These are phyloP conservation scores for Virgularia gustaviana DNA, from an alignment of 92 coral and sea anemone genomes.

Conservation along the genomic window DNA sequence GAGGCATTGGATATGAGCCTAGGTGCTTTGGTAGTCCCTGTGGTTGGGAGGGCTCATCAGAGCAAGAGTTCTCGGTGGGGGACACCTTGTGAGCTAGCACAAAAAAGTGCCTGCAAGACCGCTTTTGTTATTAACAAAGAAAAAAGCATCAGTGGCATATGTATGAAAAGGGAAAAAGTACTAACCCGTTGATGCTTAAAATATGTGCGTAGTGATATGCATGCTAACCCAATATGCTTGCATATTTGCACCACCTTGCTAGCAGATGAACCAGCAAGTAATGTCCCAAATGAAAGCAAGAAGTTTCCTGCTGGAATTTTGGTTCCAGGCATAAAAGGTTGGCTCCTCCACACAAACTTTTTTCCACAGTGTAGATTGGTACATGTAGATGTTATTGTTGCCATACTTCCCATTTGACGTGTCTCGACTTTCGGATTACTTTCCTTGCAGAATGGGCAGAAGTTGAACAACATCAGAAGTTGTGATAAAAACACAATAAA, in stretches of 20 bases:
- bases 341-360: slow-evolving; percentile 6
- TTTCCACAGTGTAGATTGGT: not conserved
- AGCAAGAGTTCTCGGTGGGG: no score
- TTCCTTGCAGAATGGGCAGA: slow-evolving; percentile 24
- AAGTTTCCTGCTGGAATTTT: slow-evolving; percentile 26
- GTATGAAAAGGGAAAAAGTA: no score
- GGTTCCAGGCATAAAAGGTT: slow-evolving; percentile 23
- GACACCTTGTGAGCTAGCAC: no score
- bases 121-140: no score
- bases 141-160: no score
- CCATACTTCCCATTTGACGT: slow-evolving; percentile 2
- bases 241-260: slow-evolving; percentile 5
- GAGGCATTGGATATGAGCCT: no score
- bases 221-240: slow-evolving; percentile 18
- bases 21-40: no score
- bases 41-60: no score
- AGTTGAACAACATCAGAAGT: slow-evolving; percentile 7
- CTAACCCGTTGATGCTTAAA: slow-evolving; percentile 19
- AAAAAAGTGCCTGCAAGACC: no score
- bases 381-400: slow-evolving; percentile 11
- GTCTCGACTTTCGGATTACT: slow-evolving; percentile 2
- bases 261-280: slow-evolving; percentile 26
- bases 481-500: slow-evolving; percentile 18
- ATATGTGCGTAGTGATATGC: slow-evolving; percentile 1
- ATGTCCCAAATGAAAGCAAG: slow-evolving; percentile 13